These are phyloP conservation scores for Chalcosyrphus nemorum DNA, from an alignment of 2,888 invertebrate genomes.

Conservation along the genomic window DNA sequence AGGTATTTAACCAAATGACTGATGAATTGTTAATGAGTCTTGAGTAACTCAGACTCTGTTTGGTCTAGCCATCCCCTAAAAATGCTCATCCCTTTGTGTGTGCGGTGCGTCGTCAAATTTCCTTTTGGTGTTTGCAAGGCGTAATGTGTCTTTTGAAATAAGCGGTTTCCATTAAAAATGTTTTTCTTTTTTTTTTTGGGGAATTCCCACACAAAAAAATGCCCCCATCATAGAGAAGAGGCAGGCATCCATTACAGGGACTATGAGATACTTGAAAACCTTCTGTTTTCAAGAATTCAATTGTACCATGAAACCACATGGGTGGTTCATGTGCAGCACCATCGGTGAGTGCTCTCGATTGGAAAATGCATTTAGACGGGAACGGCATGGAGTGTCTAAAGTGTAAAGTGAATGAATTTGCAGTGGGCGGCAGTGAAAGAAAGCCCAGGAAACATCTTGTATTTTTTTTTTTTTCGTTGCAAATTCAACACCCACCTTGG, in stretches of 20 bases:
- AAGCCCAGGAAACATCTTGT: background rate
- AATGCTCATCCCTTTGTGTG: background rate
- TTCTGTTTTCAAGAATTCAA: conserved; percentile 20
- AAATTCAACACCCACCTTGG: background rate
- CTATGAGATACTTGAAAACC: background rate
- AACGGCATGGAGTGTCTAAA: conserved; percentile 3
- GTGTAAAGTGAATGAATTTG: background rate
- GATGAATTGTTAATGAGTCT: conserved; percentile 77
- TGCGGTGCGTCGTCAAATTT: background rate
- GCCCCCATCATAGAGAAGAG: no score
- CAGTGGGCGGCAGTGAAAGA: background rate
- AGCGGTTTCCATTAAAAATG: conserved; percentile 4
- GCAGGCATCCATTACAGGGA: no score
- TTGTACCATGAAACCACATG: conserved; percentile 19
- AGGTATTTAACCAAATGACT: conserved; percentile 79
- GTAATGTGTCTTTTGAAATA: conserved; percentile 5
- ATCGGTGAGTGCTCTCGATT: conserved; percentile 26
- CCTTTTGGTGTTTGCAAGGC: background rate
- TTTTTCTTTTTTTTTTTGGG: background rate
- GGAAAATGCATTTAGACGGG: conserved; percentile 49
- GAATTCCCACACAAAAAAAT: background rate
- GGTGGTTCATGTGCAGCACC: background rate
- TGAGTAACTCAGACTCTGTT: conserved; percentile 73
- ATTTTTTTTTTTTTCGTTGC: background rate
- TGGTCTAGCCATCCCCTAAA: no score